Evolutionary conservation across 1,140 invertebrate species (phyloP).

Genomic region (Yoshiicerus persimilis): DNA sequence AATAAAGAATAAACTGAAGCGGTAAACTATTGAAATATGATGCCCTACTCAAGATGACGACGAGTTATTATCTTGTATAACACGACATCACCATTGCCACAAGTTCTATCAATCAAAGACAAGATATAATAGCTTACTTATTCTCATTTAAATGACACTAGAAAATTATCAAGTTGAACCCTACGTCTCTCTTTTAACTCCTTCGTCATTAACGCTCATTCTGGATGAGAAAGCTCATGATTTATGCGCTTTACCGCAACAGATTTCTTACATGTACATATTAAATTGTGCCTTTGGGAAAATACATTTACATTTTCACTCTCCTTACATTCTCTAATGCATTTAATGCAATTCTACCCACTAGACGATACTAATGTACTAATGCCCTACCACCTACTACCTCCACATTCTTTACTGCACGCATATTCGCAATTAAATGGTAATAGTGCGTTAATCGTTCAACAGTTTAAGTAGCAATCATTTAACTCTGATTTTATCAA

Average conservation of each 20-base stretch:
- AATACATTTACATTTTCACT: neutral
- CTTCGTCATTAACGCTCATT: neutral
- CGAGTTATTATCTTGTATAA: slow-evolving; percentile 14
- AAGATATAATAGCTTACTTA: neutral
- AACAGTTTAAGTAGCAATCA: neutral
- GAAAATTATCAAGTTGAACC: neutral
- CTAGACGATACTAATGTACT: too few relatives aligned
- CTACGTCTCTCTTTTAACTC: neutral
- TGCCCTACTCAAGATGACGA: slow-evolving; percentile 5
- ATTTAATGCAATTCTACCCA: too few relatives aligned
- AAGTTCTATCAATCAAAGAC: slow-evolving; percentile 15
- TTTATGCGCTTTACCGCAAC: neutral
- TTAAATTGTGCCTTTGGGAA: neutral
- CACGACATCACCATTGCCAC: slow-evolving; percentile 10
- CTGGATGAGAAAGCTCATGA: neutral
- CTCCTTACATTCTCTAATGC: neutral
- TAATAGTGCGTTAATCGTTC: neutral
- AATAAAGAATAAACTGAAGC: slow-evolving; percentile 3
- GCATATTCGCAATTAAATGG: neutral
- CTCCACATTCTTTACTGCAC: neutral
- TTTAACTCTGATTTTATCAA: neutral
- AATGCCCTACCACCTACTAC: too few relatives aligned
- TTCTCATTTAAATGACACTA: neutral
- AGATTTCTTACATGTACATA: neutral
- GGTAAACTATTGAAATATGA: slow-evolving; percentile 21